Base-by-base conservation (phyloP, 2,797 vertebrate species). In the Steatocranus sp. region DNA sequence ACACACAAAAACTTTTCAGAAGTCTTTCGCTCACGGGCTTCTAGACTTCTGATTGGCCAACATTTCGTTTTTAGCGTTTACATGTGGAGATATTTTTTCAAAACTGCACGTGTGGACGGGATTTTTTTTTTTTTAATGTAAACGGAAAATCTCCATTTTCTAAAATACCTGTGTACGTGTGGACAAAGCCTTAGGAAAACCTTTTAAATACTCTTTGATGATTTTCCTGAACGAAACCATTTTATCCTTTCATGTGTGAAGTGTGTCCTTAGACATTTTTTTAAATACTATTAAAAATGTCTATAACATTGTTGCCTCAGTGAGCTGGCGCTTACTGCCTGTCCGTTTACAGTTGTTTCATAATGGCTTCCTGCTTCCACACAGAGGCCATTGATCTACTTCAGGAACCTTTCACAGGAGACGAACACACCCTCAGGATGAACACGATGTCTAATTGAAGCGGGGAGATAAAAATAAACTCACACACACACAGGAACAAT, bases 141-240 rank as follows among this genome's bases (percentile, higher is more conserved):
- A 50, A 20, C 0, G 0, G 1, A 6, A 50, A 11, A 50, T 53
- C 20, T 14, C 1, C 20, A 0, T 53, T 25, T 0, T 53, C 20
- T 53, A 53, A 53, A 53, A 0, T 14, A 53, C 20, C 11, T 2
- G 11, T 53, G 50, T 25, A 1, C 6, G 4, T 23, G 20, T 56
- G 2, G 53, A 30, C 53, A 27, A 17, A 56, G 25, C 53, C 1
- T 56, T 1, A 5, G 2, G 61, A 9, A 66, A 66, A 8, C 18
- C 30, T 38, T 5, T 63, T 63, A 68, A 25, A 25, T 3, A 15
- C 2, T 41, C 14, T 5, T 0, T 23, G 36, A 68, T 41, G 2
- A 43, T 68, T 41, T 0, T 11, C 2, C 23, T 27, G 23, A 68
- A 17, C 3, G 7, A 4, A 66, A 41, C 34, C n/a, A 11, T 43